Evolutionary conservation across 1,140 invertebrate genomes (phyloP), one percentile per base, ranked within the genome.

Genomic region (Anastrepha ludens): DNA sequence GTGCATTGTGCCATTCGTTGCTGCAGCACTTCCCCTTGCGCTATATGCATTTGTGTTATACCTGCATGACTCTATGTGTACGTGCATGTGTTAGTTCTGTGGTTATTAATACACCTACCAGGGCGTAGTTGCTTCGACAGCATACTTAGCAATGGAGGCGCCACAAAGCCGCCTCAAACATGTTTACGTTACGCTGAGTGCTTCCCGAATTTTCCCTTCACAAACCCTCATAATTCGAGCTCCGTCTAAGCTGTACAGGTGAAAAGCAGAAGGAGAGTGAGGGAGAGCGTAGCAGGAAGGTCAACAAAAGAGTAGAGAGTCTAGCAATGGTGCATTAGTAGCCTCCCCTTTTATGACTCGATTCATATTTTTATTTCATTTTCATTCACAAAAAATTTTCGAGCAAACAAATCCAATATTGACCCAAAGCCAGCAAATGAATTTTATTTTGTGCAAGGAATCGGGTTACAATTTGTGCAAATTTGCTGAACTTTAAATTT

Each of bases 391-490:
- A 29, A 39, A 67, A 29, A 39, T 67, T 20, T 11, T 20, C 8
- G 65, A 9, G 29, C 65, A n/a, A 67, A 20, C 65, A 41, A 67
- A 41, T 41, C 20, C 29, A 39, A 67, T 67, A 67, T 67, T 67
- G 65, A 67, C 65, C 20, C 65, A 67, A 67, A 67, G 65, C 39
- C 65, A 67, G 65, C 65, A 67, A 67, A 67, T 67, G 65, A 67
- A 67, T 67, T 67, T 20, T 29, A 67, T 67, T 67, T 67, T 39
- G 65, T 67, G 65, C 65, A 29, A 67, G 65, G 65, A 67, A 67
- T 67, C 65, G 65, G 29, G 20, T 67, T 67, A 67, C 65, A 67
- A 20, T 67, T 67, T 67, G 20, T 39, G 65, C 65, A 41, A 67
- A 67, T 67, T 67, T 67, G 65, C 20, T 29, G 65, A 67, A 67